Evolutionary conservation across 2,888 invertebrate species (phyloP), one percentile per base, ranked within the genome.

Genomic region (Liopterus haemorrhoidalis): DNA sequence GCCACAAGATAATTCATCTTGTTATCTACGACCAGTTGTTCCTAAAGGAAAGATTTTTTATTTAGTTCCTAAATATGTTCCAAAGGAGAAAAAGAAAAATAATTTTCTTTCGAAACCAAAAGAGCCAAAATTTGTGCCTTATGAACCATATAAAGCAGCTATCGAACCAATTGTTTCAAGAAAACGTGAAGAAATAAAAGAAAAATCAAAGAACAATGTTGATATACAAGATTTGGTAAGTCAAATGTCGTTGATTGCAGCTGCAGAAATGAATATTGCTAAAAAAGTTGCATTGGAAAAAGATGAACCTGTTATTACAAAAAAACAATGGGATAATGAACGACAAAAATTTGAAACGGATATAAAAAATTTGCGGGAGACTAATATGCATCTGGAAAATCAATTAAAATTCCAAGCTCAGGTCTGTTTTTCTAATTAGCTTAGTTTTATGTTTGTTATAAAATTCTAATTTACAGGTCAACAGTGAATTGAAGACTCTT

Each of bases 401-500:
- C 88, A 90, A 59, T 69, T 88, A n/a, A 87, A 85, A 60, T 87
- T 88, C 62, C 90, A 90, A 71, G 81, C 81, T 9, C 88, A 90
- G 70, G 83, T 80, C 60, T 42, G 36, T 40, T 28, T 39, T 39
- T 41, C 8, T 45, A 49, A 48, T 32, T 42, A 20, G 14, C 49
- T 43, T n/a, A 24, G 27, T 39, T 41, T 43, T 19, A 24, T 15
- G 32, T 16, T 12, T 15, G 16, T 15, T 11, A 9, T n/a, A n/a
- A 54, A 46, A 15, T 38, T 41, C 33, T 40, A 50, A 48, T 36
- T 54, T 54, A 21, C 50, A 87, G 83, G 87, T 94, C 1, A 95
- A 94, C 67, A 81, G 85, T 41, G 95, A 95, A 68, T 70, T 95
- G 41, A 95, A 95, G 66, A 90, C 88, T 59, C 76, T 95, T 65